Conservation (phyloP, 2,797 vertebrate species). For the Brachyalestes nurse region DNA sequence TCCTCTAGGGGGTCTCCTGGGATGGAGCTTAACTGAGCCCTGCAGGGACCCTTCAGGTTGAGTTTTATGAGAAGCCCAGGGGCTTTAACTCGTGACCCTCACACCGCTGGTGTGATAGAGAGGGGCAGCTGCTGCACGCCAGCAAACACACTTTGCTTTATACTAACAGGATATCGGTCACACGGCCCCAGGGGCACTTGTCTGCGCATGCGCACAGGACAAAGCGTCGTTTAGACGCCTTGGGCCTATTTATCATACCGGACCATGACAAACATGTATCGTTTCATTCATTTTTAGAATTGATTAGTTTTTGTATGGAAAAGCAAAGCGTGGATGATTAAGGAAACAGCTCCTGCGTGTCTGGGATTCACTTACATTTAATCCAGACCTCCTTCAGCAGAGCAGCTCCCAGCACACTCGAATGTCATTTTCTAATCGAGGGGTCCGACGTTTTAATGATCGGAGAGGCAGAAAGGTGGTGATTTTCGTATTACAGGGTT, state of each 20-base stretch:
- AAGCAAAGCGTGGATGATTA: neutral
- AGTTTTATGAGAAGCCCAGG: constrained; percentile 67
- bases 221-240: neutral
- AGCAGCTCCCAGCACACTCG: constrained; percentile 5
- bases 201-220: neutral
- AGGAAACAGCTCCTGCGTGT: neutral
- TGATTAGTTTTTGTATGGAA: no score
- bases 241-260: neutral
- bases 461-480: neutral
- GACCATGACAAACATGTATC: no score
- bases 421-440: constrained; percentile 48
- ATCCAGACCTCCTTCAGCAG: neutral
- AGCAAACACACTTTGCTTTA: constrained; percentile 28
- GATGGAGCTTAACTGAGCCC: constrained; percentile 66
- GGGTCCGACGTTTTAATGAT: constrained; percentile 29
- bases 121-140: constrained; percentile 74
- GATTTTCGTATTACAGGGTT: constrained; percentile 32
- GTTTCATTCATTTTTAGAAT: no score
- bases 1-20: constrained; percentile 63
- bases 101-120: constrained; percentile 70
- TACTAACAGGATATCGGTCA: constrained; percentile 28
- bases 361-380: constrained; percentile 1
- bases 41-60: constrained; percentile 68
- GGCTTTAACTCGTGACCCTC: constrained; percentile 77
- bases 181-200: constrained; percentile 9